Conservation (phyloP, 2,888 invertebrate genomes). For the Brachypalpus laphriformis region DNA sequence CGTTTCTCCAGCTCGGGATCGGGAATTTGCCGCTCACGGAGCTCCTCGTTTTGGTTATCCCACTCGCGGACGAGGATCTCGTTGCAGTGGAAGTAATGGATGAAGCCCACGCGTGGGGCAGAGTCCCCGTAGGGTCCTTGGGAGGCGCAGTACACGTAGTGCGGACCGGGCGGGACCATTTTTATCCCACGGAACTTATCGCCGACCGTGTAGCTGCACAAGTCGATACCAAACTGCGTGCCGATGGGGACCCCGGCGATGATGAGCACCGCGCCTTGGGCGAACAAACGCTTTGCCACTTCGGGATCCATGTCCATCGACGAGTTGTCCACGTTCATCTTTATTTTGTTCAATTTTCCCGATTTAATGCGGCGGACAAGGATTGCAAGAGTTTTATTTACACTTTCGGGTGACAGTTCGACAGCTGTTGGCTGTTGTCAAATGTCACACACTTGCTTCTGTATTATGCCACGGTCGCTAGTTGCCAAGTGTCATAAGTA, state of each 20-base stretch:
- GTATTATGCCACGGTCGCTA: constrained; percentile 19
- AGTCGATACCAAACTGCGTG: constrained; percentile 96
- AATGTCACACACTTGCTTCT: background rate
- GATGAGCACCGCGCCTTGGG: constrained; percentile 92
- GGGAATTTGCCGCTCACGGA: constrained; percentile 81
- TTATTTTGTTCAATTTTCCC: background rate
- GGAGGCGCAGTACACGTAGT: constrained; percentile 92
- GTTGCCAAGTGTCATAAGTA: background rate
- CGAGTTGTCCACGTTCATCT: constrained; percentile 74
- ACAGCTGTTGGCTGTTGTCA: background rate
- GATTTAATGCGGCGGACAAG: background rate
- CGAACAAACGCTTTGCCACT: constrained; percentile 89
- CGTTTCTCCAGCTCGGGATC: constrained; percentile 83
- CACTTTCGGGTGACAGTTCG: background rate
- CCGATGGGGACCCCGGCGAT: constrained; percentile 94
- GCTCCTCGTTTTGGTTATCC: constrained; percentile 91
- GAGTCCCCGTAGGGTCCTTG: constrained; percentile 86
- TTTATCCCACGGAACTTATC: constrained; percentile 96
- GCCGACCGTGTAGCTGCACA: constrained; percentile 94
- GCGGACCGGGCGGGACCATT: constrained; percentile 99
- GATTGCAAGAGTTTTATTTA: constrained; percentile 13
- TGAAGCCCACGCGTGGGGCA: constrained; percentile 92
- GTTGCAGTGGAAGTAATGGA: constrained; percentile 90
- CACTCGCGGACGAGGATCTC: constrained; percentile 95
- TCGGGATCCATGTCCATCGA: constrained; percentile 88